A percentile compares a stretch with the other conserved stretches of the same genome.
phyloP scores from a whole-genome alignment of 2,113 vertebrate species.

The Scortum barcoo region DNA sequence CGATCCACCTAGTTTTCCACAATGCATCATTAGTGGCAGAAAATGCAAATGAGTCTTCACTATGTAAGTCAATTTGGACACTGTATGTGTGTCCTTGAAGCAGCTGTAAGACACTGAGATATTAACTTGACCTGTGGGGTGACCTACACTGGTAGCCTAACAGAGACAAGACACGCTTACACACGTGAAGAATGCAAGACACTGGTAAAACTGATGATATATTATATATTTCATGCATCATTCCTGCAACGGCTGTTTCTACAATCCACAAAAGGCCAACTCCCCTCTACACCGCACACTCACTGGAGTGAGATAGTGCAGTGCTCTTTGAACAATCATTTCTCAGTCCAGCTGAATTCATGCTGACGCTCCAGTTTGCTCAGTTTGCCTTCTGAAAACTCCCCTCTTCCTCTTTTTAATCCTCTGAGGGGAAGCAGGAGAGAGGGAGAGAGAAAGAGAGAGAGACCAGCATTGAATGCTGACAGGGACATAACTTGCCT shows the following conservation, averaged over 20 bases:
- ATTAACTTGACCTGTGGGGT: conserved; percentile 14
- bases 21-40: conserved; percentile 63
- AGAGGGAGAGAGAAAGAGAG: conserved; percentile 47
- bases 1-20: conserved; percentile 30
- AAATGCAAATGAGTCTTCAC: conserved; percentile 48
- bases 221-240: conserved; percentile 50
- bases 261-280: conserved; percentile 38
- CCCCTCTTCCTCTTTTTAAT: conserved; percentile 76
- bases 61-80: conserved; percentile 16
- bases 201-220: not conserved
- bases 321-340: conserved; percentile 74
- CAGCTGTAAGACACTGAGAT: not conserved
- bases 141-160: not conserved
- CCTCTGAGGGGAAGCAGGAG: conserved; percentile 60
- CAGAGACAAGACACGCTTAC: not conserved
- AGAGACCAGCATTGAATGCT: conserved; percentile 72
- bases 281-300: conserved; percentile 1
- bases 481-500: conserved; percentile 83
- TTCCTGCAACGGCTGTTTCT: conserved; percentile 33
- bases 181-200: not conserved
- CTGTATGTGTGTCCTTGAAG: conserved; percentile 23
- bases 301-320: conserved; percentile 65
- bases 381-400: conserved; percentile 76
- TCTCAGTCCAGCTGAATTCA: conserved; percentile 77
- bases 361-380: conserved; percentile 80